Evolutionary conservation across 2,888 invertebrate genomes (phyloP).

Genomic region (Eupithecia insigniata): DNA sequence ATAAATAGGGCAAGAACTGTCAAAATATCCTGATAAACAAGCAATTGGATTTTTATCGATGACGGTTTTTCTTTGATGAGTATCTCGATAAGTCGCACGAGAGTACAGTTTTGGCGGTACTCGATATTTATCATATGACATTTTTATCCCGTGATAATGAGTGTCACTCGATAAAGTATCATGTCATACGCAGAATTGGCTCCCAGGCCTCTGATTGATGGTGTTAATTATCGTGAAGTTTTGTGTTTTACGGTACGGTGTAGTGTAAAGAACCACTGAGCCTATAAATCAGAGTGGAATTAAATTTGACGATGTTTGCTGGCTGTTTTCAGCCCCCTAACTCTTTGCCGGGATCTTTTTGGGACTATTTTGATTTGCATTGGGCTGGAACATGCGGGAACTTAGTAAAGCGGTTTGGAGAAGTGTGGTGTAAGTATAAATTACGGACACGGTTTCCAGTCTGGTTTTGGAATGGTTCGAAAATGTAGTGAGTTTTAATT

Average conservation of each 20-base stretch:
- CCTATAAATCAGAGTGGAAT: background rate
- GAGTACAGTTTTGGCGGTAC: no score
- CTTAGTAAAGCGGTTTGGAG: background rate
- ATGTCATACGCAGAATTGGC: no score
- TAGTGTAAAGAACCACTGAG: background rate
- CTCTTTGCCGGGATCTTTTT: background rate
- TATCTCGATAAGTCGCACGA: no score
- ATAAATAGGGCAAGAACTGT: no score
- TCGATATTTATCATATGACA: no score
- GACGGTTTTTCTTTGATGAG: no score
- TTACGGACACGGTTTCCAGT: background rate
- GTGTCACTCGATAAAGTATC: no score
- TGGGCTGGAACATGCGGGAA: background rate
- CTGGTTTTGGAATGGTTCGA: background rate
- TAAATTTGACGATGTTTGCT: conserved; percentile 2
- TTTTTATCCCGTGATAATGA: no score
- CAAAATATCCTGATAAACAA: no score
- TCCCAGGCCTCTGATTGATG: no score
- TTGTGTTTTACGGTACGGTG: background rate
- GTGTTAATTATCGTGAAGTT: background rate
- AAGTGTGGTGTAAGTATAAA: background rate
- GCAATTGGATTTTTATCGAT: no score
- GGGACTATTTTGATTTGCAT: conserved; percentile 5
- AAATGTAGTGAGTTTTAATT: background rate
- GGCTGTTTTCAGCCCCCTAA: background rate